Evolutionary conservation across 2,888 invertebrate species (phyloP).

Genomic region (Cyrtodaria siliqua): DNA sequence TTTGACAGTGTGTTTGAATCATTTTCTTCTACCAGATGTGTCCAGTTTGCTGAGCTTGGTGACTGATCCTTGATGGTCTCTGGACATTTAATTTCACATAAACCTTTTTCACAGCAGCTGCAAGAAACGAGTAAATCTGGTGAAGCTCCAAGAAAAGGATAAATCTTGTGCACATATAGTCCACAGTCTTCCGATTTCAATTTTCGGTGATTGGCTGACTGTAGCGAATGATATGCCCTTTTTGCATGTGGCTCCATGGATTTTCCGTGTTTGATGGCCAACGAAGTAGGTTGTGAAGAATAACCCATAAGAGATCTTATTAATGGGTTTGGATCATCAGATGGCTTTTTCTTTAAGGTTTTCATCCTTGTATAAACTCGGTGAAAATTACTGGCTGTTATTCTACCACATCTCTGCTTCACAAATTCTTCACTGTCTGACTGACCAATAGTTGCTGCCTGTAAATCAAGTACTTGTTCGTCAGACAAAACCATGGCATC

Average conservation of each 20-base stretch:
- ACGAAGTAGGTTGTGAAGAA: background rate
- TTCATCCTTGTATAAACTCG: conserved; percentile 1
- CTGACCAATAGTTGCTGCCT: conserved; percentile 9
- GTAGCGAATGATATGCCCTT: background rate
- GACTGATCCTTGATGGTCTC: conserved; percentile 12
- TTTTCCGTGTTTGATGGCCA: conserved; percentile 18
- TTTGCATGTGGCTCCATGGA: conserved; percentile 23
- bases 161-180: background rate
- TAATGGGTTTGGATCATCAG: conserved; percentile 6
- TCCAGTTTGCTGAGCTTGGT: background rate
- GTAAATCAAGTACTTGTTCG: background rate
- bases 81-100: conserved; percentile 24
- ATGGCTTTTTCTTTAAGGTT: background rate
- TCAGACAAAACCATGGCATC: conserved; percentile 11
- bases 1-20: background rate
- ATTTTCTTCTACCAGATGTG: conserved; percentile 10
- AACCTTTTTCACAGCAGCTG: conserved; percentile 14
- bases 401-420: conserved; percentile 10
- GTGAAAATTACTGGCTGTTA: conserved; percentile 18
- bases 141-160: conserved; percentile 15
- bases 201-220: background rate
- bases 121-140: conserved; percentile 7
- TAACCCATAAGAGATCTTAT: conserved; percentile 7
- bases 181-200: conserved; percentile 10
- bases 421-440: conserved; percentile 1